A percentile compares a stretch with the other conserved stretches of the same genome.
These are phyloP conservation scores for Colossoma macropomum DNA, from an alignment of 2,113 vertebrate species.

Conservation along the genomic window DNA sequence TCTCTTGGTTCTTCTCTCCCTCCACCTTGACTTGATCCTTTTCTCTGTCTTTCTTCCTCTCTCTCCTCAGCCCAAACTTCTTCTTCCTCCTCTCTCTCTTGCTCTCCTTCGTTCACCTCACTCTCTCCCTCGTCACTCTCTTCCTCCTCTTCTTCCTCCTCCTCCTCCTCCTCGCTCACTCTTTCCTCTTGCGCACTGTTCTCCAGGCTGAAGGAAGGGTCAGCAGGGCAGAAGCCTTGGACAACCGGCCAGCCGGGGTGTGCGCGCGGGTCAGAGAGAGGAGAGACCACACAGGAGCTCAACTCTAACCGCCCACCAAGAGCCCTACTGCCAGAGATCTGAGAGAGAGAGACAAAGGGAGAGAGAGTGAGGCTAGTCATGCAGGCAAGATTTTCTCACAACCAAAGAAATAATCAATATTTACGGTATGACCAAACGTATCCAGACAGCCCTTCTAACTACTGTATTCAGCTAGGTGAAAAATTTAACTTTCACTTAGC, in stretches of 20 bases:
- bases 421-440: too few relatives aligned
- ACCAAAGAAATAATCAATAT: too few relatives aligned
- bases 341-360: slow-evolving; percentile 14
- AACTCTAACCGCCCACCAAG: slow-evolving; percentile 61
- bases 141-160: not conserved
- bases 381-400: too few relatives aligned
- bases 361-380: not conserved
- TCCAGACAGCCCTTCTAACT: too few relatives aligned
- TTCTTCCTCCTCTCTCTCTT: not conserved
- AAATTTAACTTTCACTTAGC: too few relatives aligned
- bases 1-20: not conserved
- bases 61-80: not conserved
- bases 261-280: slow-evolving; percentile 72
- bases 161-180: not conserved
- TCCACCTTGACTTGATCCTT: not conserved
- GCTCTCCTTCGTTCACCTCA: not conserved
- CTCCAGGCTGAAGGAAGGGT: slow-evolving; percentile 66
- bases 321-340: slow-evolving; percentile 68
- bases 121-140: not conserved
- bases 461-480: too few relatives aligned
- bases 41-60: not conserved
- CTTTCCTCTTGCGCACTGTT: not conserved
- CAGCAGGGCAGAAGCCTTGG: slow-evolving; percentile 65
- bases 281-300: slow-evolving; percentile 73
- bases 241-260: slow-evolving; percentile 71